Base-by-base conservation (phyloP, 2,888 invertebrate genomes). In the Pristionchus entomophagus region DNA sequence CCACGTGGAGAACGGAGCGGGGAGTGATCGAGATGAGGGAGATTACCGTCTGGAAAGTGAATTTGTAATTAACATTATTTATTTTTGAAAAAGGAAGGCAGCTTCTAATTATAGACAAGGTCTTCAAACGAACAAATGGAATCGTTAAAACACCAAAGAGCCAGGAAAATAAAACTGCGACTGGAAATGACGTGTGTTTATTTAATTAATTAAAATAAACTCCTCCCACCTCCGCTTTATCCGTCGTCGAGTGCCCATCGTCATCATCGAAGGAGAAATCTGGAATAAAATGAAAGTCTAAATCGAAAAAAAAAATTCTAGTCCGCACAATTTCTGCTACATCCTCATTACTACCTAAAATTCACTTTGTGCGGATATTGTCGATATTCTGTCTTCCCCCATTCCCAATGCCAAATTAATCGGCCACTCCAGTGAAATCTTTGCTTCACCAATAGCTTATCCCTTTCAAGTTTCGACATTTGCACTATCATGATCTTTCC, bases 211-310 rank as follows among this genome's bases (percentile, higher is more conserved):
- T 73, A 35, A 59, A 56, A 10, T 65, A 45, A n/a, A 19, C 41
- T 29, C n/a, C 3, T 2, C 29, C 32, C 22, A 53, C 86, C 62
- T 86, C 86, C 29, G 80, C 19, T 22, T 86, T 56, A 4, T 62
- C 85, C 35, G 51, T 19, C 26, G n/a, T 73, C 73, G 69, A 62
- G 49, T 86, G 56, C 4, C 56, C 49, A 41, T 80, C 86, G 62
- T 86, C 86, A 26, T 84, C 84, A 65, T 84, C 84, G 84, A 65
- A 65, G 35, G 84, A 84, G 84, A 84, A 65, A 22, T 84, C 84
- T 84, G 65, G 17, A 62, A 84, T 8, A 49, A 29, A 17, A 41
- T 32, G 22, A 19, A 78, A n/a, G 8, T 59, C 26, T 59, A 12
- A 22, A 59, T 12, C 5, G 59, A 59, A 45, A 45, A 45, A 14